Evolutionary conservation across 2,888 invertebrate genomes (phyloP).

Genomic region (Aleiodes testaceus): DNA sequence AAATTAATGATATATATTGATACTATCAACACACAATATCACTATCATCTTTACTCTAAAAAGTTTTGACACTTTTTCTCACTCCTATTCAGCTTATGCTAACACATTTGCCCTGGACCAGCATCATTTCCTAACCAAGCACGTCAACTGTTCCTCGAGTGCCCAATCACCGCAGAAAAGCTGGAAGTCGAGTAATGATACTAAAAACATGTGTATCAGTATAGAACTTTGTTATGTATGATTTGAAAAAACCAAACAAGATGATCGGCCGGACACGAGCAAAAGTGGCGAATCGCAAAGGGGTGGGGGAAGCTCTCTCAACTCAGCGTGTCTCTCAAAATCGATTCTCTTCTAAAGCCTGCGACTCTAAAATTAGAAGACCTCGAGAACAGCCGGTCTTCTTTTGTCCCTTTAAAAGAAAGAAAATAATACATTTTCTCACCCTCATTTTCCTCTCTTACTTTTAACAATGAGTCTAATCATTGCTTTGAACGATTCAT

Average conservation of each 20-base stretch:
- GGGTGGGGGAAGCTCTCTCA: slow-evolving; percentile 19
- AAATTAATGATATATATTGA: too few relatives aligned
- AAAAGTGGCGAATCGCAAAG: slow-evolving; percentile 29
- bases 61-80: slow-evolving; percentile 27
- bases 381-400: slow-evolving; percentile 37
- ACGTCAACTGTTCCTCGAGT: slow-evolving; percentile 39
- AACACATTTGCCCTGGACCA: neutral
- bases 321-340: slow-evolving; percentile 39
- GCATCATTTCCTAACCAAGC: slow-evolving; percentile 51
- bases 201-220: neutral
- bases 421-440: neutral
- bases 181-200: slow-evolving; percentile 10
- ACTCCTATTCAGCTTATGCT: neutral
- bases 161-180: neutral
- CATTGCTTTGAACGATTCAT: too few relatives aligned
- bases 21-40: too few relatives aligned
- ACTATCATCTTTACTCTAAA: too few relatives aligned
- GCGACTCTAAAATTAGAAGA: slow-evolving; percentile 53
- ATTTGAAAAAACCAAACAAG: slow-evolving; percentile 5
- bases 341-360: slow-evolving; percentile 52
- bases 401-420: slow-evolving; percentile 17
- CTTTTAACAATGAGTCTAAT: neutral
- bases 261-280: neutral
- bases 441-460: neutral
- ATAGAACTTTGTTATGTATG: neutral